phyloP scores from a whole-genome alignment of 1,140 invertebrate genomes.

The Drosophila watanabei region DNA sequence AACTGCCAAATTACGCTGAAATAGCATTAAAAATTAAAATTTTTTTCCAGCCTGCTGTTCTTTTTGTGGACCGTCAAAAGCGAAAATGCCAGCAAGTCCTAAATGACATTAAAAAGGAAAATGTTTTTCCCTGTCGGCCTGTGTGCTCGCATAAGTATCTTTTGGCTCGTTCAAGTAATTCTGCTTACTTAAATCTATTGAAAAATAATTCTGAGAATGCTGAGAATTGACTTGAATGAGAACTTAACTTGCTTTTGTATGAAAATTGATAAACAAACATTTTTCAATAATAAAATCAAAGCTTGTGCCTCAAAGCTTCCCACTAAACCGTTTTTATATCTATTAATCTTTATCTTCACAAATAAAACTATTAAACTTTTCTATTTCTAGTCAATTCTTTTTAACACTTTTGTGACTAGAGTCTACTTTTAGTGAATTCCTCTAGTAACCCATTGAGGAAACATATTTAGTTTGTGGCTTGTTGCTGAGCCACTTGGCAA shows the following conservation, averaged over 20 bases:
- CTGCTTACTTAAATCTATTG: slow-evolving; percentile 12
- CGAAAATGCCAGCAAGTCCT: slow-evolving; percentile 69
- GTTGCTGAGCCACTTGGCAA: slow-evolving; percentile 41
- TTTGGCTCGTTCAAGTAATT: slow-evolving; percentile 12
- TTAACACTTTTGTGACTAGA: not conserved
- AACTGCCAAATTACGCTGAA: slow-evolving; percentile 82
- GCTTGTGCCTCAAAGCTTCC: no score
- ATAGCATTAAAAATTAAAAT: slow-evolving; percentile 84
- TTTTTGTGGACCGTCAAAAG: slow-evolving; percentile 58
- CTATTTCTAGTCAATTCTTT: no score
- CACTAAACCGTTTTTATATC: not conserved
- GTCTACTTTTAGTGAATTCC: not conserved
- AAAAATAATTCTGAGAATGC: not conserved
- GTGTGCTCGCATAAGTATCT: slow-evolving; percentile 2
- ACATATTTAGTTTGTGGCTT: slow-evolving; percentile 27
- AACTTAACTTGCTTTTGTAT: not conserved
- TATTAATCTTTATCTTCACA: not conserved
- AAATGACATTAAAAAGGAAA: slow-evolving; percentile 62
- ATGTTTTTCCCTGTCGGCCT: slow-evolving; percentile 24
- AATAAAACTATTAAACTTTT: not conserved
- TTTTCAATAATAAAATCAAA: not conserved
- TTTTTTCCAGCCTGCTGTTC: slow-evolving; percentile 40
- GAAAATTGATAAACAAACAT: not conserved
- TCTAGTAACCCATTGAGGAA: slow-evolving; percentile 19
- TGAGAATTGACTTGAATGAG: not conserved